Evolutionary conservation across 2,113 vertebrate species (phyloP).

Genomic region (Mormyrus lacerda): DNA sequence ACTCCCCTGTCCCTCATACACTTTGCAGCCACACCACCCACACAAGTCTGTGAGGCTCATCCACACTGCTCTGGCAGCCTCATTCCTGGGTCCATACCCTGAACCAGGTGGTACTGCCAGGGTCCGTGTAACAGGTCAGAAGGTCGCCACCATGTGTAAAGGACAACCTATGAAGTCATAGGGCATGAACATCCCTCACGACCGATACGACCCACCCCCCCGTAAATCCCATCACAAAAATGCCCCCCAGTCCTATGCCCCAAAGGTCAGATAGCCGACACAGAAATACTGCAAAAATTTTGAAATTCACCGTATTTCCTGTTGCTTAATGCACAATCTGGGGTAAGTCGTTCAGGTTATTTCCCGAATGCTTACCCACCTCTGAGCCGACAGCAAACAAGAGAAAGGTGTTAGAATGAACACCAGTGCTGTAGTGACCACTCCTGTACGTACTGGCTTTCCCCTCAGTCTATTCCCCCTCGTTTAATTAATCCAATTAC

Average conservation of each 20-base stretch:
- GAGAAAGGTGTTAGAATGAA: not conserved
- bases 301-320: not conserved
- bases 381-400: not conserved
- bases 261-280: not conserved
- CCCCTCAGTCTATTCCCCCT: not conserved
- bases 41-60: not conserved
- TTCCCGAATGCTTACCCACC: not conserved
- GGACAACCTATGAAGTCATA: not conserved
- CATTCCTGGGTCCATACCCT: not conserved
- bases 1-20: not conserved
- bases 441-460: not conserved
- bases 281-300: not conserved
- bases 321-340: not conserved
- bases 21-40: not conserved
- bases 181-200: not conserved
- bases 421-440: not conserved
- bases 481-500: not conserved
- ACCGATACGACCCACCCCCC: not conserved
- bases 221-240: not conserved
- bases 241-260: not conserved
- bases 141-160: not conserved
- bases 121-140: not conserved
- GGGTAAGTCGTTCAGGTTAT: not conserved
- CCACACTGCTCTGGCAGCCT: not conserved
- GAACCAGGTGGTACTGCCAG: not conserved